These are phyloP conservation scores for Prochilodus magdalenae DNA, from an alignment of 2,113 vertebrate genomes.

Conservation along the genomic window DNA sequence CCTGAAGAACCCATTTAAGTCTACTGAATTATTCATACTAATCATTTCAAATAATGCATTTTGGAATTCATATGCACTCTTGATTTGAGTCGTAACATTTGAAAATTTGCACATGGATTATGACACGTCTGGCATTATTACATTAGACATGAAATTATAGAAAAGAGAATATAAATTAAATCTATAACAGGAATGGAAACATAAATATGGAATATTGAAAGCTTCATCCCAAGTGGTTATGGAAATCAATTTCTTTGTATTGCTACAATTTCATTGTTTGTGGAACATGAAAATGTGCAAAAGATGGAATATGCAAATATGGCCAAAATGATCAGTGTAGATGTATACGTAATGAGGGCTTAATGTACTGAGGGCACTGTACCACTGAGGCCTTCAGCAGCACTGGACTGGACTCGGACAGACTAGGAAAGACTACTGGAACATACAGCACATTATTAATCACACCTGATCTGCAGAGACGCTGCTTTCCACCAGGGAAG, in stretches of 20 bases:
- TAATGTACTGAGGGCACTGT: not conserved
- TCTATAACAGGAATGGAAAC: not conserved
- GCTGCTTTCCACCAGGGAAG: too few relatives aligned
- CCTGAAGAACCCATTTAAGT: constrained; percentile 31
- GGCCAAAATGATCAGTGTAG: not conserved
- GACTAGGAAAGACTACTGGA: too few relatives aligned
- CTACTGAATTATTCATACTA: constrained; percentile 33
- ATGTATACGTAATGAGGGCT: too few relatives aligned
- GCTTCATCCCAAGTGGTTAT: too few relatives aligned
- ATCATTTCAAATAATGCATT: constrained; percentile 23
- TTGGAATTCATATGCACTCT: not conserved
- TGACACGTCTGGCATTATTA: not conserved
- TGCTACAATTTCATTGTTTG: not conserved
- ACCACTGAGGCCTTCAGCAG: not conserved
- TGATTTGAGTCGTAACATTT: not conserved
- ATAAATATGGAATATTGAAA: not conserved
- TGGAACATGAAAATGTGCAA: not conserved
- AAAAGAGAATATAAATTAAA: not conserved
- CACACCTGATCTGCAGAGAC: too few relatives aligned
- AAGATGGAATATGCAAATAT: not conserved
- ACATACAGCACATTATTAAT: too few relatives aligned
- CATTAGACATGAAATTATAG: not conserved
- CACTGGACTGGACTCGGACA: too few relatives aligned
- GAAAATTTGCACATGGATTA: constrained; percentile 3
- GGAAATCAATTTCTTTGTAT: not conserved